Evolutionary conservation across 1,140 invertebrate genomes (phyloP).

Genomic region (Aphelenchoides fujianensis): DNA sequence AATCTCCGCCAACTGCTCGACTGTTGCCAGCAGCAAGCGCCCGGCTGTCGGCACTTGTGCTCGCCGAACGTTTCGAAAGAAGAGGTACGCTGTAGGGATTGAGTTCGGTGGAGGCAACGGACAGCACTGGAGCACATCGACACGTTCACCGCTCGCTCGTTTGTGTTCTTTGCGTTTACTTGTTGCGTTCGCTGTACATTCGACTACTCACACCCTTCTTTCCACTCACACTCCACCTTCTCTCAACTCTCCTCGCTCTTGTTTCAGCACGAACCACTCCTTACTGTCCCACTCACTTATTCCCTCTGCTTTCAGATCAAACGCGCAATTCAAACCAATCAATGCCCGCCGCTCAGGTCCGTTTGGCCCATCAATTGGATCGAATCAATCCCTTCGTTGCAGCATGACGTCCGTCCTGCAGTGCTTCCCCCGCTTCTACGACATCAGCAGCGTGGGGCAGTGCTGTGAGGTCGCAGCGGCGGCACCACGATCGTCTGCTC

Average conservation of each 20-base stretch:
- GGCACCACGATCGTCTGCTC: background rate
- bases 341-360: slow-evolving; percentile 24
- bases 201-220: too few relatives aligned
- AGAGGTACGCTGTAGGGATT: too few relatives aligned
- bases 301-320: slow-evolving; percentile 33
- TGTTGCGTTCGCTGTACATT: too few relatives aligned
- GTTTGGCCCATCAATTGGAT: background rate
- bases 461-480: slow-evolving; percentile 28
- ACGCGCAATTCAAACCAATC: slow-evolving; percentile 28
- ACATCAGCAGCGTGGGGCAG: slow-evolving; percentile 29
- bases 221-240: too few relatives aligned
- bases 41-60: slow-evolving; percentile 26
- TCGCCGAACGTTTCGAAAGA: slow-evolving; percentile 25
- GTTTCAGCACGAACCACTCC: too few relatives aligned
- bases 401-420: slow-evolving; percentile 38
- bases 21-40: slow-evolving; percentile 29
- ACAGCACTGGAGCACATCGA: too few relatives aligned
- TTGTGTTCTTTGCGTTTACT: too few relatives aligned
- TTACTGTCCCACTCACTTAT: too few relatives aligned
- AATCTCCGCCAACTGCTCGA: slow-evolving; percentile 1
- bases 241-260: too few relatives aligned
- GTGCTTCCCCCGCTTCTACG: slow-evolving; percentile 45
- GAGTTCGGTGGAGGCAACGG: too few relatives aligned
- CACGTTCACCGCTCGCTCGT: too few relatives aligned
- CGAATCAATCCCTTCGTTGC: background rate